Evolutionary conservation across 1,140 invertebrate species (phyloP), one percentile per base, ranked within the genome.

Genomic region (Pissodes strobi): DNA sequence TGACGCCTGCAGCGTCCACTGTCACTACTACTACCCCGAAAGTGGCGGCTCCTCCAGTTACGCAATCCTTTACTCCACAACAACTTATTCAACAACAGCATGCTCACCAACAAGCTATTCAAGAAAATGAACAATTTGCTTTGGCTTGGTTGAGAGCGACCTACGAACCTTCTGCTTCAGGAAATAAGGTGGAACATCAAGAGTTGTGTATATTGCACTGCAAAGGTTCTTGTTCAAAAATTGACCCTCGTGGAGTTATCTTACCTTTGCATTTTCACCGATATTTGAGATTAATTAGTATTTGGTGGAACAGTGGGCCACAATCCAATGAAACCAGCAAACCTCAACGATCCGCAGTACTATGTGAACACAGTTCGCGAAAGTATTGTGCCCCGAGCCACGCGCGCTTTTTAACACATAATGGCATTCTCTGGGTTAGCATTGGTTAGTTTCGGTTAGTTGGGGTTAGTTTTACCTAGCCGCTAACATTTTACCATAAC

Each of bases 201-300:
- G 92, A 94, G 71, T 74, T 95, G 15, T 94, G 94, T 75, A 88
- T 90, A 58, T 89, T 90, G 58, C 90, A 93, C 71, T 95, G 94
- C 76, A 82, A 93, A 1, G 86, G 87, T 27, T 89, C 88, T 60
- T 93, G 91, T 78, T 84, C 86, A 62, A 92, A 92, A 77, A 85
- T 89, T 22, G 88, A 88, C 1, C 82, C 90, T 62, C 84, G 87
- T 71, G 87, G 90, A 6, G 86, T 92, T 68, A 88, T 92, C 21
- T 87, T 88, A 61, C 88, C 88, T 1, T 76, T 87, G 65, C 87
- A 92, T 79, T 92, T 95, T 81, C 90, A 89, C 2, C 80, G 88
- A 68, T 88, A 90, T 52, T 90, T 93, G 25, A 87, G 88, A 89
- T 91, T 78, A 79, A 70, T 86, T 87, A 45, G 88, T 92, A 19